Evolutionary conservation across 2,113 vertebrate genomes (phyloP).

Genomic region (Leiothrix lutea): DNA sequence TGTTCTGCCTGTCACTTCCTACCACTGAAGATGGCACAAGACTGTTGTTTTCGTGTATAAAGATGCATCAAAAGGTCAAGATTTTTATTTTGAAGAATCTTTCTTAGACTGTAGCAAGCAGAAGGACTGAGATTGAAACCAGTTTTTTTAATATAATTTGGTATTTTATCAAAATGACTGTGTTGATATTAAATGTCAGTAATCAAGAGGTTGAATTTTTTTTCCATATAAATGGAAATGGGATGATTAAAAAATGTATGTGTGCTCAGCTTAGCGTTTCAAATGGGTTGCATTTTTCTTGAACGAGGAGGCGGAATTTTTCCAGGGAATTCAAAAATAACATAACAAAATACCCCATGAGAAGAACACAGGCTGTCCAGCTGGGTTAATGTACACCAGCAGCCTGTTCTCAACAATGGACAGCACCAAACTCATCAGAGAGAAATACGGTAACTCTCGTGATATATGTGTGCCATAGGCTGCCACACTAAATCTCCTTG

Average conservation of each 20-base stretch:
- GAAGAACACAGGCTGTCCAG: not conserved
- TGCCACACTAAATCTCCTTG: not conserved
- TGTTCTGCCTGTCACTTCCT: slow-evolving; percentile 44
- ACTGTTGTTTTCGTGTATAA: slow-evolving; percentile 2
- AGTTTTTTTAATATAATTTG: not conserved
- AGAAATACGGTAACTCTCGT: not conserved
- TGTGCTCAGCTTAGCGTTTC: not conserved
- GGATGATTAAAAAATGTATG: not conserved
- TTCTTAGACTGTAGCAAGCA: not conserved
- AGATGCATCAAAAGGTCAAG: not conserved
- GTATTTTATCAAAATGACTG: not conserved
- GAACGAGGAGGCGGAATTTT: not conserved
- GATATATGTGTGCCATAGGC: not conserved
- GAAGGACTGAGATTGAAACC: not conserved
- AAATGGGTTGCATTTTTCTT: not conserved
- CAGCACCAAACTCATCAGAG: not conserved
- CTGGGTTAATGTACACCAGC: not conserved
- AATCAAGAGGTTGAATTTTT: not conserved
- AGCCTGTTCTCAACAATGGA: not conserved
- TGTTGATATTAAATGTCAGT: not conserved
- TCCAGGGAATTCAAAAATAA: not conserved
- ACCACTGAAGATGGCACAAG: slow-evolving; percentile 14
- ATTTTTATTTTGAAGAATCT: not conserved
- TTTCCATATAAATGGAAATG: not conserved
- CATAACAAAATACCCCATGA: not conserved